phyloP scores from a whole-genome alignment of 1,140 invertebrate genomes.

The Planococcus citri region DNA sequence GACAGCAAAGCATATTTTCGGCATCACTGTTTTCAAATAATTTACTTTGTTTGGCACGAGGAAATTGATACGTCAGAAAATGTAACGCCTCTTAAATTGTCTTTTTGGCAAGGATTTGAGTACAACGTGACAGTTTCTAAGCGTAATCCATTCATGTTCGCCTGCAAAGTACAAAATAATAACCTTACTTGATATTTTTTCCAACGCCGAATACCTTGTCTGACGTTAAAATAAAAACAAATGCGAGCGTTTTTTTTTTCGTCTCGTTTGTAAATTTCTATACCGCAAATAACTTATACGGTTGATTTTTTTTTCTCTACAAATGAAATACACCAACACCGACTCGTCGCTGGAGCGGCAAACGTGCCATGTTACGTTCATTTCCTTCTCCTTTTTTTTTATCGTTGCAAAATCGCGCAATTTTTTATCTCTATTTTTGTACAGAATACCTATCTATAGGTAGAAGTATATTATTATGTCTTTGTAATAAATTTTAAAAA shows the following conservation, averaged over 20 bases:
- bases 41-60: background rate
- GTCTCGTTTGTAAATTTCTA: no score
- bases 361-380: no score
- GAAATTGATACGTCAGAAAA: constrained; percentile 2
- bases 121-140: background rate
- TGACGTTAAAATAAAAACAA: constrained; percentile 8
- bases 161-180: background rate
- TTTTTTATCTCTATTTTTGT: no score
- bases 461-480: no score
- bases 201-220: background rate
- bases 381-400: no score
- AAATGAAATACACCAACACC: no score
- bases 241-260: background rate
- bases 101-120: background rate
- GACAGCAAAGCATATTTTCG: background rate
- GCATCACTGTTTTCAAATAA: background rate
- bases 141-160: constrained; percentile 6
- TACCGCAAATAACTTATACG: no score
- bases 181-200: background rate
- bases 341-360: no score
- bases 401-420: no score
- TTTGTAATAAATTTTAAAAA: no score
- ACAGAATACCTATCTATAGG: no score
- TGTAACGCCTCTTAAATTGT: constrained; percentile 3
- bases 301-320: no score